Evolutionary conservation across 2,113 vertebrate species (phyloP), one percentile per base, ranked within the genome.

Genomic region (Cyrtonyx montezumae): DNA sequence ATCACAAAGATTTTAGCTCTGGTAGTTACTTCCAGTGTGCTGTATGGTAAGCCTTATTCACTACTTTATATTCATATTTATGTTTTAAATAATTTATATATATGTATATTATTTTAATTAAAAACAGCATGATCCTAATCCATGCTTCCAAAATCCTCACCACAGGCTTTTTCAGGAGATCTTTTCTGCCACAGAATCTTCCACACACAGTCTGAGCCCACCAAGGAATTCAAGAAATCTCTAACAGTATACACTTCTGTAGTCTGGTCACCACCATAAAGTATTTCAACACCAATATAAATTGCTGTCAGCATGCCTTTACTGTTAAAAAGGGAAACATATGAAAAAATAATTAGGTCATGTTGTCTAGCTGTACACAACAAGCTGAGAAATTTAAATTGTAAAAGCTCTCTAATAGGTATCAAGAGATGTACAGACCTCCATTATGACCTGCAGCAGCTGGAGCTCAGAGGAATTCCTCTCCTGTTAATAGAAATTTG

Each of bases 321-420:
- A 46, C 40, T 75, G 28, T 6, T 43, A 65, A 93, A 78, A 0
- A 1, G 43, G 74, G 25, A 87, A 84, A 89, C 48, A 65, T 5
- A 78, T 9, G 18, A 80, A 90, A 82, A 95, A 59, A 37, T 61
- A 68, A 90, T 81, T 74, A 78, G 46, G 37, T 63, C 46, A 40
- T 65, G 32, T 78, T 90, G 40, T 51, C 40, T 65, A 79, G 53
- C 19, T 68, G 15, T 68, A 75, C 6, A 85, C 58, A 11, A 32
- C 46, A 88, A 86, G 49, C 13, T 43, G 32, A 74, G 73, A 90
- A 88, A 91, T 90, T 83, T 36, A 71, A 93, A 36, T 78, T 30
- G 28, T 93, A 61, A 86, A 83, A 80, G 13, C 16, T 68, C 18
- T 81, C 45, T 90, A 61, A 66, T 28, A 70, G 25, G 17, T 90